Base-by-base conservation (phyloP, 2,888 invertebrate genomes). In the Ectemnius lituratus region DNA sequence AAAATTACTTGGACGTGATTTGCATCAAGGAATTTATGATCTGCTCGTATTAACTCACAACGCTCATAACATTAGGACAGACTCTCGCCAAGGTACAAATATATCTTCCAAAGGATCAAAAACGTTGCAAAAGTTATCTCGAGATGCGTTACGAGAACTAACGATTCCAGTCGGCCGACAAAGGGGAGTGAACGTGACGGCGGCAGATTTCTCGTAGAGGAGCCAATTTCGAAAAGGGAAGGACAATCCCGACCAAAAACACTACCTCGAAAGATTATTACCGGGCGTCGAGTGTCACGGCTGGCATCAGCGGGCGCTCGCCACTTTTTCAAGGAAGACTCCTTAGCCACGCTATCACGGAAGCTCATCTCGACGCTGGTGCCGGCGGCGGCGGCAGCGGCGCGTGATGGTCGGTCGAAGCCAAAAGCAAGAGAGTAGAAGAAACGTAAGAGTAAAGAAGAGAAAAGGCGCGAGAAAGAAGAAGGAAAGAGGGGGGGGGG, bases 341-440 rank as follows among this genome's bases (percentile, higher is more conserved):
- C 8, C 62, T 28, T 23, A 58, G 67, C 47, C 47, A 13, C 64
- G 66, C 58, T 79, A 77, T 77, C 78, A 59, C 73, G 80, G 73
- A 76, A 75, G 71, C 78, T 81, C 78, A 78, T 81, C 76, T 75
- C 37, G 61, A 47, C 23, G 57, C 65, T 58, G 81, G 56, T 28
- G 67, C 67, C 47, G 68, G 59, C 1, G 2, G 20, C 20, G 20
- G 20, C 20, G 20, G 20, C 68, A 8, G n/a, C 52, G n/a, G 52
- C 14, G 52, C 52, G 16, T 16, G 52, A 52, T 52, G 52, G n/a
- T 52, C 52, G 16, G 16, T 1, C 16, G 52, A 14, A 16, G 13
- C 52, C 52, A 52, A 37, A 37, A 52, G 52, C 16, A 13, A 52
- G 52, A 52, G 52, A 6, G n/a, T 16, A 52, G 11, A 37, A 6